A percentile compares a stretch with the other conserved stretches of the same genome.
Conservation (phyloP, 2,113 vertebrate genomes). For the Rhineura floridana region DNA sequence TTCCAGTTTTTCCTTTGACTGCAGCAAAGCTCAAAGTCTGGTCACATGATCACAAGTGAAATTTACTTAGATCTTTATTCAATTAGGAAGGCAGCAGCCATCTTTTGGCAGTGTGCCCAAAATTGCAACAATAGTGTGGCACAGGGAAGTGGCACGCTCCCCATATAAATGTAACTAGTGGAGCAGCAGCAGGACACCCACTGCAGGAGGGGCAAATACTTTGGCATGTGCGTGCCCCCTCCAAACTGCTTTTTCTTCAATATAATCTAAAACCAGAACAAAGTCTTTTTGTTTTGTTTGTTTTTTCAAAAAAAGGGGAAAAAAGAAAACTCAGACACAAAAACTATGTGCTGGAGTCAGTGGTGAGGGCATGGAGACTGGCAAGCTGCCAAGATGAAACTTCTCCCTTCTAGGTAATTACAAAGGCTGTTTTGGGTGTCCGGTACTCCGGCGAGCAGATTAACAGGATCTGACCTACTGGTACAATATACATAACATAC, state of each 20-base stretch:
- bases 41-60: conserved; percentile 19
- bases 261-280: background rate
- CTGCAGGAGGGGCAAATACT: background rate
- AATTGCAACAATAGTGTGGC: background rate
- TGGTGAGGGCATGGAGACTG: background rate
- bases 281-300: background rate
- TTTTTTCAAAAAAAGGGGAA: no score
- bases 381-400: background rate
- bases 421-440: background rate
- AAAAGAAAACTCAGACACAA: background rate
- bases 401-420: background rate
- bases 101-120: conserved; percentile 60
- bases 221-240: background rate
- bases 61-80: conserved; percentile 60
- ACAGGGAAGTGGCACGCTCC: conserved; percentile 31
- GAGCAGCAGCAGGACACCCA: background rate
- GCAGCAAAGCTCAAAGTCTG: background rate
- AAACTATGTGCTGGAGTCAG: background rate
- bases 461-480: background rate
- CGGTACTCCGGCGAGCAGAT: background rate
- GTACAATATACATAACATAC: background rate
- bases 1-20: background rate
- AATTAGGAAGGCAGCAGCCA: conserved; percentile 59
- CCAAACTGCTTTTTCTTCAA: conserved; percentile 9
- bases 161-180: background rate